Evolutionary conservation across 2,113 vertebrate genomes (phyloP), one percentile per base, ranked within the genome.

Genomic region (Bujurquina vittata): DNA sequence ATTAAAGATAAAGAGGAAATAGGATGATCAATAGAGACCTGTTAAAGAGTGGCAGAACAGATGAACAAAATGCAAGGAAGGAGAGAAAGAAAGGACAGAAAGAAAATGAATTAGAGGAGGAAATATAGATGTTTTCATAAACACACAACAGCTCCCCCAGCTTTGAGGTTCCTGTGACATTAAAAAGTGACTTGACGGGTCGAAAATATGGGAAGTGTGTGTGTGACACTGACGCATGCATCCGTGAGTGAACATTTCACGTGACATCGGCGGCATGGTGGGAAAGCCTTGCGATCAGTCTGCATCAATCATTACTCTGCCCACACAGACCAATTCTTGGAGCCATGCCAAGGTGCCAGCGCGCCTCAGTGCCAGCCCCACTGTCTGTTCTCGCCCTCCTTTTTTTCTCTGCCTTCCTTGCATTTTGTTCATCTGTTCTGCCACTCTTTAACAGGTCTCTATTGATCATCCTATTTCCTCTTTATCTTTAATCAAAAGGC

Each of bases 401-500:
- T 26, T 26, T 33, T 33, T 33, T 33, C n/a, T n/a, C n/a, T n/a
- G n/a, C 75, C 77, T 55, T 87, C 52, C 12, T 61, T 65, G 57
- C 80, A 77, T 82, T 88, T 76, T 59, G 84, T 83, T 90, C 83
- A 10, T 89, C 75, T 76, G 72, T 69, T 83, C 79, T 83, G 89
- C 85, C 90, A 80, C 72, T 88, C 86, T 92, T 84, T 91, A 93
- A 92, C 83, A 85, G 92, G 82, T 93, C 93, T 86, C 89, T 91
- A 94, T 94, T 94, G 92, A 95, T 94, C 92, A 83, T 89, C 85
- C 73, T 69, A 92, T 92, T 95, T 94, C 93, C 89, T 93, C 93
- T 94, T 94, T 93, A 95, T 94, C 93, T 95, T 94, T 95, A 94
- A 95, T 95, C 94, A 95, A 95, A 95, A 95, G 94, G 85, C 87